Conservation (phyloP, 92 coral and sea anemone genomes). For the Scolanthus callimorphus region DNA sequence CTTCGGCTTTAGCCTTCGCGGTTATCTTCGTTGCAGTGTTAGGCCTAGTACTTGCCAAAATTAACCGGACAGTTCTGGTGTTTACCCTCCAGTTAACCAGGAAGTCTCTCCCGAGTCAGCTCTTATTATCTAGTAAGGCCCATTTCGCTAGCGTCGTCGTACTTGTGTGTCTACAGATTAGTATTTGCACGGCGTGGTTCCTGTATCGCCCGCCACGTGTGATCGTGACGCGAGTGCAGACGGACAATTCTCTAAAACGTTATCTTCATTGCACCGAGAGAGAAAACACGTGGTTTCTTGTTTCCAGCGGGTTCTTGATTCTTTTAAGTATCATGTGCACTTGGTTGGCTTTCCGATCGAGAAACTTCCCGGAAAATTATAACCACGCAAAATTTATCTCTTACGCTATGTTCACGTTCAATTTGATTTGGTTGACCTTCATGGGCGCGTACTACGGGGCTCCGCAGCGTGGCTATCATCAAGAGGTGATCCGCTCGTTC, state of each 20-base stretch:
- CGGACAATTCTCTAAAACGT: constrained; percentile 23
- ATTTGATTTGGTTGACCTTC: constrained; percentile 62
- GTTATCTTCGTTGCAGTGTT: constrained; percentile 52
- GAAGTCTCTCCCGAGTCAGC: constrained; percentile 3
- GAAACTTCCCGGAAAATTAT: constrained; percentile 80
- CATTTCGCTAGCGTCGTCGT: constrained; percentile 43
- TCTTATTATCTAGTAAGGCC: constrained; percentile 16
- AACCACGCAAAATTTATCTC: constrained; percentile 86
- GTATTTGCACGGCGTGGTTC: constrained; percentile 44
- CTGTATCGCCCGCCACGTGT: constrained; percentile 32
- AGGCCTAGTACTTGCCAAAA: constrained; percentile 62
- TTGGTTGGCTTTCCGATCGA: constrained; percentile 61
- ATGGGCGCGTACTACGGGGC: constrained; percentile 65
- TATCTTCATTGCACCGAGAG: constrained; percentile 37
- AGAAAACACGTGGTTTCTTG: constrained; percentile 40
- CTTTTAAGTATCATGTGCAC: constrained; percentile 63
- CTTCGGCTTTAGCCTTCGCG: constrained; percentile 55
- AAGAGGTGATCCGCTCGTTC: constrained; percentile 25
- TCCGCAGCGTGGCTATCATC: constrained; percentile 22
- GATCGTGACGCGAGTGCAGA: constrained; percentile 2
- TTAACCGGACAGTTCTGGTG: constrained; percentile 67
- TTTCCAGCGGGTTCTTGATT: constrained; percentile 52
- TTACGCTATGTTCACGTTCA: constrained; percentile 78
- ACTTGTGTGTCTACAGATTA: constrained; percentile 43
- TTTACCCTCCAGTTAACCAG: constrained; percentile 5